Evolutionary conservation across 2,797 vertebrate species (phyloP).

Genomic region (Lates japonicus): DNA sequence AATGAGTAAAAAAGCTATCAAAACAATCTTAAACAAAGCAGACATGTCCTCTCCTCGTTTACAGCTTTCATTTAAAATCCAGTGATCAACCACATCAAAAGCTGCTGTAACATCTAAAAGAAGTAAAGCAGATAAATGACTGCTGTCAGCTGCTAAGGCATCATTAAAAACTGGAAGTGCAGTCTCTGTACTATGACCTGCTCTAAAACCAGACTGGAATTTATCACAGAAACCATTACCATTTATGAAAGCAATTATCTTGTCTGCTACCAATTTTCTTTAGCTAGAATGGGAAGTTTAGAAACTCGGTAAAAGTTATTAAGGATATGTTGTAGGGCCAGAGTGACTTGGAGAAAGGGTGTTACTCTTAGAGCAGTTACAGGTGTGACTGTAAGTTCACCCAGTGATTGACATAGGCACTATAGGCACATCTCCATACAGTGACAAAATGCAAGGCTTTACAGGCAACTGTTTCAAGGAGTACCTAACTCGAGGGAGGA

Average conservation of each 20-base stretch:
- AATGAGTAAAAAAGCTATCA: background rate
- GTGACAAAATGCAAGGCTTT: background rate
- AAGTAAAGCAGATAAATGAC: conserved; percentile 2
- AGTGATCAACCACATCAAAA: background rate
- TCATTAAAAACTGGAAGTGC: background rate
- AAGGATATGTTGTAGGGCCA: background rate
- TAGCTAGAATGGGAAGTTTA: background rate
- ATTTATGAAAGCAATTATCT: conserved; percentile 23
- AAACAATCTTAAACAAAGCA: background rate
- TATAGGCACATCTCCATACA: background rate
- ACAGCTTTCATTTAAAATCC: background rate
- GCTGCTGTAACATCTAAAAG: background rate
- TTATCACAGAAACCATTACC: background rate
- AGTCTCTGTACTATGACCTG: background rate
- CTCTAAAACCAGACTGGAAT: conserved; percentile 7
- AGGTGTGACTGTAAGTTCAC: background rate
- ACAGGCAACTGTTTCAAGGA: background rate
- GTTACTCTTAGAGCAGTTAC: background rate
- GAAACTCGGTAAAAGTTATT: conserved; percentile 8
- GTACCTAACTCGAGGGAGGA: background rate
- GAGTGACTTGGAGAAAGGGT: background rate
- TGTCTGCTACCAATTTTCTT: conserved; percentile 7
- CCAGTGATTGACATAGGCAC: background rate
- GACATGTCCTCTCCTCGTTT: background rate
- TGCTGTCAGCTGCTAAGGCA: background rate